Evolutionary conservation across 2,888 invertebrate species (phyloP), one percentile per base, ranked within the genome.

Genomic region (Lycocerus yunnanus): DNA sequence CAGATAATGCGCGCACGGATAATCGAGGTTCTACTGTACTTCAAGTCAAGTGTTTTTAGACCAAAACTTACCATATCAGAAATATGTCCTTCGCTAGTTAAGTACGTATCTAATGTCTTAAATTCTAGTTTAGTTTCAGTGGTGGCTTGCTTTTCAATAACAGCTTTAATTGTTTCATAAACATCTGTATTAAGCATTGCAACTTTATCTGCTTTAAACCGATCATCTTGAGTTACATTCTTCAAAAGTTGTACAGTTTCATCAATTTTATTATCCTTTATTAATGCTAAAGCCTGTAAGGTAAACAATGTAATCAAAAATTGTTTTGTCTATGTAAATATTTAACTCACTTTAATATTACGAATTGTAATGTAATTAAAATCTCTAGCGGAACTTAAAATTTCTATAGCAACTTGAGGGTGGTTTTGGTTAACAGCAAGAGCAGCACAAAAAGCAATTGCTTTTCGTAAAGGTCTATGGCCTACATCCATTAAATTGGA

Each of bases 381-480:
- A 77, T 89, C 90, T 79, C 86, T 84, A 1, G 86, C 87, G 2
- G 87, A 83, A 4, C 90, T 87, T 68, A 93, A 82, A 66, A 94
- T 88, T 87, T 95, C 94, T 21, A 94, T 78, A 0, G 93, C 92
- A 61, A 92, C 84, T 16, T 92, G 90, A 14, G 94, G 92, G 20
- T 90, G 87, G 15, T 91, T 90, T 84, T 94, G 93, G 65, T 91
- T 92, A 24, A 95, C 80, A 4, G 94, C 93, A 68, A 95, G 84
- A 10, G 87, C 91, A 69, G 92, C 91, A 81, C 92, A 89, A 83
- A 92, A 93, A 14, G 92, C 88, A 1, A 89, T 84, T 2, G 92
- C 89, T 84, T 92, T 90, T 75, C 93, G 87, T 75, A 93, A 87
- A 0, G 93, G 91, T 0, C 83, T 75, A 79, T 90, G 89, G 0